Evolutionary conservation across 2,888 invertebrate genomes (phyloP).

Genomic region (Calameuta pallipes): DNA sequence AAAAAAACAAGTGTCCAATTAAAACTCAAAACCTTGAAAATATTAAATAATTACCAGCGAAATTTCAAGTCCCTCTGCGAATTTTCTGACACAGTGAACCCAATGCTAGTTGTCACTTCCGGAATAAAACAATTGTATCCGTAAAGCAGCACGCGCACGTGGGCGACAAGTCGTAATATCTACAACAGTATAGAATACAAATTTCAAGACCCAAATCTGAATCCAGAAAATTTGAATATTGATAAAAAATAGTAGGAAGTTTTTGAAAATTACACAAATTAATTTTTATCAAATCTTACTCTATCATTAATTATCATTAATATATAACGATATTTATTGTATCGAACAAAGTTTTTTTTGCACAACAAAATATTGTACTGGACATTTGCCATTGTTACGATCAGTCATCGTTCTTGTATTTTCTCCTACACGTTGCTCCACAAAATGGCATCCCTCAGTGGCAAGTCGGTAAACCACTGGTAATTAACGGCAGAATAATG

Average conservation of each 20-base stretch:
- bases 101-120: slow-evolving; percentile 13
- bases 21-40: neutral
- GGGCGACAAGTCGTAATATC: neutral
- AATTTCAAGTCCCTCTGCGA: neutral
- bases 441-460: neutral
- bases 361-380: neutral
- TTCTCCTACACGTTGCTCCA: neutral
- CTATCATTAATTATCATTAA: no score
- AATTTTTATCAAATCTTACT: no score
- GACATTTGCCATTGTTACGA: neutral
- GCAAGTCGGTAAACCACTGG: neutral
- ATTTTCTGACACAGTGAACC: slow-evolving; percentile 7
- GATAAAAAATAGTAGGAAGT: no score
- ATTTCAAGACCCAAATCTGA: no score
- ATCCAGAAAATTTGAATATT: no score
- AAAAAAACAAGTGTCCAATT: no score
- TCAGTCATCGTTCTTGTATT: neutral
- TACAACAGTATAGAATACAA: neutral
- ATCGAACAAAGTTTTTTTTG: no score
- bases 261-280: no score
- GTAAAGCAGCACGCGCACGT: neutral
- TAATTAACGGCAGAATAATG: slow-evolving; percentile 40
- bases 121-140: slow-evolving; percentile 9
- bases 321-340: no score
- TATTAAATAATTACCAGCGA: neutral